phyloP scores from a whole-genome alignment of 2,888 invertebrate species.

The Drosophila quinaria region DNA sequence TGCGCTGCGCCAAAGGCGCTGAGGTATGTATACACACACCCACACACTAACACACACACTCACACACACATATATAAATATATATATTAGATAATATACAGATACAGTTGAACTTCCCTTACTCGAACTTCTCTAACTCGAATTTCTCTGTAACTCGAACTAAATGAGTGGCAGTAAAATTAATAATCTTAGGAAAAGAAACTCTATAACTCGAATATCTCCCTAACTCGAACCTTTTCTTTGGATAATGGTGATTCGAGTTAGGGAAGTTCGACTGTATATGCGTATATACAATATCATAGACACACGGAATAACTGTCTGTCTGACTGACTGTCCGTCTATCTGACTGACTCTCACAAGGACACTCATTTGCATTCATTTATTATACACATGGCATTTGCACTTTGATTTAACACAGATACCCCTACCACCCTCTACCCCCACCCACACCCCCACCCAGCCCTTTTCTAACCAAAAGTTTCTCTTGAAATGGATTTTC shows the following conservation, averaged over 20 bases:
- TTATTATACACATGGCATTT: slow-evolving; percentile 34
- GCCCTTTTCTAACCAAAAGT: not conserved
- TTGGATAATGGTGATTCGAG: no score
- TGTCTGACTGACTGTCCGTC: slow-evolving; percentile 10
- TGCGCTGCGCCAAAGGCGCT: slow-evolving; percentile 62
- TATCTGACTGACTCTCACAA: slow-evolving; percentile 21
- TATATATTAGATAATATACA: not conserved
- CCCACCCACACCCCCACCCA: not conserved
- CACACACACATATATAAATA: not conserved
- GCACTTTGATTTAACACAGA: slow-evolving; percentile 22
- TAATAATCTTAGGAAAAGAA: no score
- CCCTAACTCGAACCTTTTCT: no score
- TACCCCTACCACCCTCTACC: not conserved
- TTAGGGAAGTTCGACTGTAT: no score
- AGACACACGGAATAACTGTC: slow-evolving; percentile 5
- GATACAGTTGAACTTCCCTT: no score
- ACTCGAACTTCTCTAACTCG: no score
- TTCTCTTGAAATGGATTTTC: slow-evolving; percentile 12
- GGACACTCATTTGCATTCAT: slow-evolving; percentile 63
- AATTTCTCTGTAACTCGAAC: no score
- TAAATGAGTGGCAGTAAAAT: no score
- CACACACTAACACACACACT: slow-evolving; percentile 10
- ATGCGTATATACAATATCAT: not conserved
- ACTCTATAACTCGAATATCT: no score
- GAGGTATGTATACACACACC: slow-evolving; percentile 34